Evolutionary conservation across 1,140 invertebrate species (phyloP), one percentile per base, ranked within the genome.

Genomic region (Dinoponera quadriceps): DNA sequence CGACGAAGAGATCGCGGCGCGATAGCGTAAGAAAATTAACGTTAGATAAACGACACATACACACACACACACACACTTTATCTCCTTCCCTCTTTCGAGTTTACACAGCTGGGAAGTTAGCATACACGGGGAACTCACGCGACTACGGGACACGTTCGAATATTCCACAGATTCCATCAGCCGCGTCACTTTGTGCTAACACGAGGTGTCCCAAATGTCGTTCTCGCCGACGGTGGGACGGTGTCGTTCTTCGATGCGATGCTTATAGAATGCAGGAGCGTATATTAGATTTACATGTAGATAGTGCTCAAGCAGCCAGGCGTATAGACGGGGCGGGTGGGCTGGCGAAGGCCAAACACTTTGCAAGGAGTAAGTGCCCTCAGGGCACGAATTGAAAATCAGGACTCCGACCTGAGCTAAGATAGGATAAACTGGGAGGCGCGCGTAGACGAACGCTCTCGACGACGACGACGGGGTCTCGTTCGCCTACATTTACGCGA

Each of bases 251-350:
- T 78, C 68, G 55, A 80, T 60, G 59, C 59, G 78, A 83, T 73
- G 69, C 71, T 77, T 88, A 83, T 73, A 86, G 87, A 88, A 88
- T 89, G 73, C 65, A 88, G 80, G 84, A 74, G 80, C 73, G 85
- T 66, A 84, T 90, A 90, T 90, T 90, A 90, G 88, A 90, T 90
- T 90, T 90, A 90, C 89, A 90, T 90, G 89, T 90, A 90, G 89
- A 90, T 90, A 88, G 88, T 84, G 83, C 72, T 90, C 85, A 90
- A 90, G 87, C 88, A 90, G 85, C 82, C 71, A 78, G 71, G 54
- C 74, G 51, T 62, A 65, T 55, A 49, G 73, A 57, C 55, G 77
- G 62, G 65, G 65, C 65, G 57, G 16, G 49, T 44, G 66, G 63
- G 73, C 68, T 60, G 71, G 81, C 38, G 82, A 63, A 82, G 84